Base-by-base conservation (phyloP, 2,797 vertebrate species). In the Carapus acus region DNA sequence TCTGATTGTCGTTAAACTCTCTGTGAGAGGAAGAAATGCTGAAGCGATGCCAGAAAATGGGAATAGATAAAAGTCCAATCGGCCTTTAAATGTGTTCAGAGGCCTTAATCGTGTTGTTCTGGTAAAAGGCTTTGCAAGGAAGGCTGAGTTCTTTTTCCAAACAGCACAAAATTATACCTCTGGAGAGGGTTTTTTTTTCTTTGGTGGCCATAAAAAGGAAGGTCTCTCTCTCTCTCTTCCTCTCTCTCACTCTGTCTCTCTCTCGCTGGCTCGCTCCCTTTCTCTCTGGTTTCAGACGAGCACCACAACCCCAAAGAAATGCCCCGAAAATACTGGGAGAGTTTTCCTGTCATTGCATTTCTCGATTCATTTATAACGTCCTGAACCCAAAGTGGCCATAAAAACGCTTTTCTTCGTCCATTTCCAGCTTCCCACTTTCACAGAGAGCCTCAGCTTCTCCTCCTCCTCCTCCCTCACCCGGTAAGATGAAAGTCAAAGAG, bases 111-210 rank as follows among this genome's bases (percentile, higher is more conserved):
- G 9, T 9, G 15, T 40, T 67, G 34, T 17, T 63, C 48, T 55
- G 29, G 19, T 31, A 34, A 21, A 49, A 62, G 27, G 46, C 34
- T 59, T 68, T 33, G 55, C 37, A 66, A 49, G 38, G 33, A 9
- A 62, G 45, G 63, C 42, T 22, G 27, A 64, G 31, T 54, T 43
- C 31, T 59, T 39, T 49, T 58, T 64, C 49, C 55, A 61, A 62
- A 58, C 51, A 71, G 57, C 65, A 68, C 67, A 69, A 82, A 84
- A 83, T 83, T 74, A 81, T 69, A 77, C 48, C 67, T 74, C 49
- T 77, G 18, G 27, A 72, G 41, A 23, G 39, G n/a, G 60, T 45
- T 44, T 60, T 51, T 20, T 41, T 52, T 60, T 63, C 54, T 69
- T 59, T 6, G 62, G 56, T 21, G 45, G 27, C 51, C 52, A 50